phyloP scores from a whole-genome alignment of 2,797 vertebrate species.

The Clangula hyemalis region DNA sequence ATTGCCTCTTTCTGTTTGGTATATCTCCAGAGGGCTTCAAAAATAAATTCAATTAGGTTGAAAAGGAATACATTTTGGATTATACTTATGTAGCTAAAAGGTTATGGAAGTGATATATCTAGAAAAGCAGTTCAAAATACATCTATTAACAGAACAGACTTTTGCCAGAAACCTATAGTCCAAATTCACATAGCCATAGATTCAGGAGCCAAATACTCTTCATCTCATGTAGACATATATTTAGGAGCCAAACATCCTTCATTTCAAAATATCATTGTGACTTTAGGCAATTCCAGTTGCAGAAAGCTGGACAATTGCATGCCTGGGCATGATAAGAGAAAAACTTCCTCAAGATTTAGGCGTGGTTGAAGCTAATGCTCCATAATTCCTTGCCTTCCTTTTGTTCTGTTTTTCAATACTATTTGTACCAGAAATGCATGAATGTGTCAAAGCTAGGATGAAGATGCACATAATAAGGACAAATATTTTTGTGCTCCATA shows the following conservation, averaged over 20 bases:
- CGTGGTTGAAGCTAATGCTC: background rate
- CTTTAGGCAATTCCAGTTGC: background rate
- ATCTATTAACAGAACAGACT: background rate
- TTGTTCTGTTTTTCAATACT: background rate
- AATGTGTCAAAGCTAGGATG: background rate
- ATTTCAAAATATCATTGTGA: background rate
- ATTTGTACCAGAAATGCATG: background rate
- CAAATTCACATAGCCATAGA: background rate
- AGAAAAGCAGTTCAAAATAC: background rate
- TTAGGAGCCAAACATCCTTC: background rate
- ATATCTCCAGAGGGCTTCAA: background rate
- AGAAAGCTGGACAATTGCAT: background rate
- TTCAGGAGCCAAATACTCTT: background rate
- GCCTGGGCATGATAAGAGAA: background rate
- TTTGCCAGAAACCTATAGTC: background rate
- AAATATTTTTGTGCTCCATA: background rate
- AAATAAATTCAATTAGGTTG: background rate
- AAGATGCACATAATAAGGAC: background rate
- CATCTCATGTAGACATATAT: background rate
- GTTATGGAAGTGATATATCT: background rate
- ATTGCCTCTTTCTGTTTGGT: background rate
- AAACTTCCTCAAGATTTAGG: background rate
- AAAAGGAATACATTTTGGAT: background rate
- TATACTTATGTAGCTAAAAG: background rate
- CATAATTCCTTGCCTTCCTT: background rate